Conservation (phyloP, 1,140 invertebrate genomes). For the Rhizoglyphus robini region DNA sequence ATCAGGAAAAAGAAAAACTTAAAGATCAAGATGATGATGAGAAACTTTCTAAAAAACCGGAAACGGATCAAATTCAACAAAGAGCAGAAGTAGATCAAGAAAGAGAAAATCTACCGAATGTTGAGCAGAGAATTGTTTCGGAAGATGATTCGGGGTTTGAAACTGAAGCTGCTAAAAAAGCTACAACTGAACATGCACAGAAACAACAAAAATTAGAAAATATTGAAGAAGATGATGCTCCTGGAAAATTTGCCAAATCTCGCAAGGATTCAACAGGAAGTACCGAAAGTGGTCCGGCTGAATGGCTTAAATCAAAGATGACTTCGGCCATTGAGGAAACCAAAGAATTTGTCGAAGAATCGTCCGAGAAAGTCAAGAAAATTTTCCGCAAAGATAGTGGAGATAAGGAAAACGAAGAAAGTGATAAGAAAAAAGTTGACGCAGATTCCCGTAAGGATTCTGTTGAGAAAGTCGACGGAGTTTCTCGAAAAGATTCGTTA, state of each 20-base stretch:
- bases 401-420: constrained; percentile 27
- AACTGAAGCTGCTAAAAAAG: neutral
- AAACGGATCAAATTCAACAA: neutral
- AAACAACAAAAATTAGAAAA: neutral
- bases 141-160: neutral
- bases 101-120: neutral
- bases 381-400: neutral
- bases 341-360: constrained; percentile 6
- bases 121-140: neutral
- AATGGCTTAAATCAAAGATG: neutral
- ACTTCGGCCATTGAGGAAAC: neutral
- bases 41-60: no score
- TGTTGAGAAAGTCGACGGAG: neutral
- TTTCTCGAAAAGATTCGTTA: neutral
- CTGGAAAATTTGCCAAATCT: neutral
- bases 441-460: neutral
- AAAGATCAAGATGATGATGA: neutral
- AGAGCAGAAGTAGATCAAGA: neutral
- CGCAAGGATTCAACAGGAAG: neutral
- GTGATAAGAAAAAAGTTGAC: constrained; percentile 25
- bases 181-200: neutral
- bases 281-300: neutral
- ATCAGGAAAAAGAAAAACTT: neutral
- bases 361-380: constrained; percentile 23
- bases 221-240: neutral